Evolutionary conservation across 2,888 invertebrate genomes (phyloP), one percentile per base, ranked within the genome.

Genomic region (Platycheirus albimanus): DNA sequence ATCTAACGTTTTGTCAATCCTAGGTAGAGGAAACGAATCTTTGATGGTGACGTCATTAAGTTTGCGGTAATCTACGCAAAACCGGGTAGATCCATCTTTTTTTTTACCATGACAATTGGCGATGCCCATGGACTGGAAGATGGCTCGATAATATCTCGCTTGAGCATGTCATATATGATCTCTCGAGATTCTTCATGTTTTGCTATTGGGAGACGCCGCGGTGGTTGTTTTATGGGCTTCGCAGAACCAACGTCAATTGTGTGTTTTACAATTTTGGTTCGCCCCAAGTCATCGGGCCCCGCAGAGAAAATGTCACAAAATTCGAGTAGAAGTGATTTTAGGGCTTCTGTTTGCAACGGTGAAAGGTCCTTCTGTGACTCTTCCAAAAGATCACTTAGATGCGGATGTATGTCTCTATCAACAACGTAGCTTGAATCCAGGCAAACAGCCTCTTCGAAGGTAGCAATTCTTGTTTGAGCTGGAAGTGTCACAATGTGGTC

Each of bases 1-100:
- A n/a, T n/a, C n/a, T n/a, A n/a, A n/a, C n/a, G n/a, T n/a, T n/a
- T n/a, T n/a, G n/a, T n/a, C n/a, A n/a, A n/a, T n/a, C n/a, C n/a
- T n/a, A n/a, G n/a, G n/a, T n/a, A n/a, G n/a, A n/a, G 52, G 69
- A 47, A 20, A 58, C 13, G 45, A 36, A 38, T 61, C 70, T 15
- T 49, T 70, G 13, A 38, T n/a, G 8, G 33, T 33, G 33, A 7
- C 33, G 2, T 33, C 33, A 10, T 33, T 33, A 7, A 33, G 43
- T n/a, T n/a, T n/a, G n/a, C n/a, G n/a, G n/a, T n/a, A n/a, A n/a
- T n/a, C n/a, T n/a, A n/a, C n/a, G n/a, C n/a, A n/a, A n/a, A n/a
- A n/a, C n/a, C n/a, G n/a, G n/a, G n/a, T n/a, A n/a, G n/a, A n/a
- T n/a, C n/a, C n/a, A n/a, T n/a, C n/a, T n/a, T n/a, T n/a, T n/a